Percentiles rank a stretch among this genome's conserved stretches.
phyloP scores from a whole-genome alignment of 2,797 vertebrate genomes.

The Lithobates pipiens region DNA sequence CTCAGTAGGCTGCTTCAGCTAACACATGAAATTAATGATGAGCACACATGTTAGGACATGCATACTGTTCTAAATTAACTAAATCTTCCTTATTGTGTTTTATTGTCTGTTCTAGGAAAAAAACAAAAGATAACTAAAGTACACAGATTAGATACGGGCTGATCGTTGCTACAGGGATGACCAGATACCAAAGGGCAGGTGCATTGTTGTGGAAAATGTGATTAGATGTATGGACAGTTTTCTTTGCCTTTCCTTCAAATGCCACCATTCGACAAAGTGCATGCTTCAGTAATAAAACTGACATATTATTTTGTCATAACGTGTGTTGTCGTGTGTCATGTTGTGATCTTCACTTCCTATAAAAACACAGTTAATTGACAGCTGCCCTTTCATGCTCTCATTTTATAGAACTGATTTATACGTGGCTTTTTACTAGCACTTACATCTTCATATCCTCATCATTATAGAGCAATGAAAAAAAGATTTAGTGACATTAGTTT shows the following conservation, averaged over 20 bases:
- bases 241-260: slow-evolving; percentile 1
- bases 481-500: too few species aligned
- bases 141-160: background rate
- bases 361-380: background rate
- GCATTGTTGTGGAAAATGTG: background rate
- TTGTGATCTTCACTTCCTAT: background rate
- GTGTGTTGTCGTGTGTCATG: background rate
- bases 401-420: too few species aligned
- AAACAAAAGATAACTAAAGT: background rate
- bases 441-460: too few species aligned
- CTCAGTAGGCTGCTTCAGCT: too few species aligned
- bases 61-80: too few species aligned
- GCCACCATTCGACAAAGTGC: background rate
- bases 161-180: background rate
- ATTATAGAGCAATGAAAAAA: too few species aligned
- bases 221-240: slow-evolving; percentile 12
- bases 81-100: too few species aligned
- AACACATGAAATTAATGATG: too few species aligned
- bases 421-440: too few species aligned
- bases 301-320: background rate
- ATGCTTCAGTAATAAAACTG: background rate
- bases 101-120: too few species aligned
- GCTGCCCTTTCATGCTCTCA: background rate
- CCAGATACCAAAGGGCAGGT: background rate
- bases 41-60: too few species aligned